Conservation (phyloP, 2,888 invertebrate genomes). For the Chorisops tibialis region DNA sequence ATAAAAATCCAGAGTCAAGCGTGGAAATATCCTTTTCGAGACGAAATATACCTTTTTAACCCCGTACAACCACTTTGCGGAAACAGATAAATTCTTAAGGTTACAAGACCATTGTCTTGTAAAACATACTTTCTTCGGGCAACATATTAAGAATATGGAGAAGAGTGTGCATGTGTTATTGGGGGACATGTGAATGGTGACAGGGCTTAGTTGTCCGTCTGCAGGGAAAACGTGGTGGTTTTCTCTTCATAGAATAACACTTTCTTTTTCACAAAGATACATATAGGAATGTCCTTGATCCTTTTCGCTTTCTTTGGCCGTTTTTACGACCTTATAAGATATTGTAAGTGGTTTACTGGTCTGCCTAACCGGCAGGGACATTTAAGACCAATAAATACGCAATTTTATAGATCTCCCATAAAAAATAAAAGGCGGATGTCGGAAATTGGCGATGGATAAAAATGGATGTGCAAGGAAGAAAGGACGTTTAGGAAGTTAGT, state of each 20-base stretch:
- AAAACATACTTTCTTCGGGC: conserved; percentile 28
- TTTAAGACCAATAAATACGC: conserved; percentile 41
- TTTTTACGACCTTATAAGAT: conserved; percentile 28
- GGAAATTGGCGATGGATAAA: conserved; percentile 31
- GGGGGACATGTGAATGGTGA: too few relatives aligned
- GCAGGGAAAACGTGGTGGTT: not conserved
- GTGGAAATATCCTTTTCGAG: too few relatives aligned
- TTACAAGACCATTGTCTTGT: conserved; percentile 34
- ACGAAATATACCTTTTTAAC: conserved; percentile 1
- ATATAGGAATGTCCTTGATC: conserved; percentile 2
- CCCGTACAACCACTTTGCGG: conserved; percentile 32
- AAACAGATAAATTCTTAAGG: conserved; percentile 32
- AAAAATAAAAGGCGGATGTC: conserved; percentile 22
- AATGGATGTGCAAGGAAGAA: conserved; percentile 9
- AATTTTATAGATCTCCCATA: conserved; percentile 39
- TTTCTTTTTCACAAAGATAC: conserved; percentile 13
- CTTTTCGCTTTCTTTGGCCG: not conserved
- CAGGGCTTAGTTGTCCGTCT: not conserved
- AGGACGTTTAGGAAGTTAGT: conserved; percentile 13
- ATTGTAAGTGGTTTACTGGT: conserved; percentile 34
- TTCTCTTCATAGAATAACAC: conserved; percentile 3
- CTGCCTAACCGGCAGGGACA: conserved; percentile 34
- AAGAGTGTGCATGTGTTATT: not conserved
- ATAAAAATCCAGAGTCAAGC: too few relatives aligned
- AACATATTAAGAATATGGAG: not conserved